Evolutionary conservation across 2,888 invertebrate genomes (phyloP).

Genomic region (Neria commutata): DNA sequence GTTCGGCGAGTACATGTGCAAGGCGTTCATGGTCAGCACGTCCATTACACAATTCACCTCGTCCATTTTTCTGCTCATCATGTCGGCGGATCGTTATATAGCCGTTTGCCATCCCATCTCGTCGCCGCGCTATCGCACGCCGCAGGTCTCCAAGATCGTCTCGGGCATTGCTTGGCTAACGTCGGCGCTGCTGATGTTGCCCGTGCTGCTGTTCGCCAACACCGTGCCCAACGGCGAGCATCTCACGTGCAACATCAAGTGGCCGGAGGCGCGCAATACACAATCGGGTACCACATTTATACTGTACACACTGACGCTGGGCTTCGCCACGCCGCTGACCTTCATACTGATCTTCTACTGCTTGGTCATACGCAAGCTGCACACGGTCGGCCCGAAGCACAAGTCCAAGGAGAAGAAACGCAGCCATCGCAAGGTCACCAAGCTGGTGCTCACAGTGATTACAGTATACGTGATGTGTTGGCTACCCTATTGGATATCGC

Average conservation of each 20-base stretch:
- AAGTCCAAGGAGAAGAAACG: constrained; percentile 91
- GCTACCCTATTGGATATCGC: constrained; percentile 92
- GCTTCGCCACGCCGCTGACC: constrained; percentile 84
- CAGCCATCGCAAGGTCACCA: constrained; percentile 90
- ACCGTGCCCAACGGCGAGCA: constrained; percentile 67
- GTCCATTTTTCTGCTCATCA: constrained; percentile 87
- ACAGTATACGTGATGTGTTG: constrained; percentile 91
- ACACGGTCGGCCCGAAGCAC: constrained; percentile 86
- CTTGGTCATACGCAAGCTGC: constrained; percentile 83
- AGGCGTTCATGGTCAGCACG: constrained; percentile 89
- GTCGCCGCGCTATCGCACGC: constrained; percentile 83
- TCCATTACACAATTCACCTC: constrained; percentile 93
- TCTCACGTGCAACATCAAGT: constrained; percentile 78
- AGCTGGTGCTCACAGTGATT: constrained; percentile 87
- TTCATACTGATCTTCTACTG: constrained; percentile 88
- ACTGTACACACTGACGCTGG: constrained; percentile 83
- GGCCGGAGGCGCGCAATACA: constrained; percentile 71
- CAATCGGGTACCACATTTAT: constrained; percentile 84
- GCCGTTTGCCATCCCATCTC: constrained; percentile 94
- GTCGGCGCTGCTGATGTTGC: constrained; percentile 86
- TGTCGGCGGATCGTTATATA: constrained; percentile 92
- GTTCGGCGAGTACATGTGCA: constrained; percentile 87
- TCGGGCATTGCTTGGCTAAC: constrained; percentile 85
- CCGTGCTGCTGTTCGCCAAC: constrained; percentile 85
- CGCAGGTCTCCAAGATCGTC: constrained; percentile 84